These are phyloP conservation scores for Drosophila parvula DNA, from an alignment of 1,140 invertebrate species.

Conservation along the genomic window DNA sequence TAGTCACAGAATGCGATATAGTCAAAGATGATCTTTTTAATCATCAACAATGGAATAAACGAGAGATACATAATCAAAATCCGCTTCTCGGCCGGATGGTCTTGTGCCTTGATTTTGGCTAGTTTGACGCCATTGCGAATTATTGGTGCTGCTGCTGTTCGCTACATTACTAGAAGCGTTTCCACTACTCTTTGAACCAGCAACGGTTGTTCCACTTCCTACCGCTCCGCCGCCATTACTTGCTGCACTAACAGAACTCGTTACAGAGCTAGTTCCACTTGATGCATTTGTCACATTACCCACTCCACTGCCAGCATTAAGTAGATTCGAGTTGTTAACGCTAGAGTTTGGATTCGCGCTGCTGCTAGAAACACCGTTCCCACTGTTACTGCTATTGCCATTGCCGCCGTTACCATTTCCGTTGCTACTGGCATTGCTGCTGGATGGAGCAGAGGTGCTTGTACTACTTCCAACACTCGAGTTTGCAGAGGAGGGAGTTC, in stretches of 20 bases:
- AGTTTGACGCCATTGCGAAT: constrained; percentile 72
- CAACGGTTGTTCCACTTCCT: constrained; percentile 25
- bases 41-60: constrained; percentile 84
- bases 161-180: constrained; percentile 36
- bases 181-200: constrained; percentile 27
- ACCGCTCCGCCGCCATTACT: constrained; percentile 37
- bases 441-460: constrained; percentile 20
- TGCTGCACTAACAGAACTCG: constrained; percentile 14
- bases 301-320: constrained; percentile 25
- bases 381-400: constrained; percentile 36
- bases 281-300: constrained; percentile 33
- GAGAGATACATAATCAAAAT: constrained; percentile 83
- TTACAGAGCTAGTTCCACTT: constrained; percentile 23
- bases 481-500: constrained; percentile 64
- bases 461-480: constrained; percentile 53
- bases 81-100: constrained; percentile 76
- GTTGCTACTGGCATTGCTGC: constrained; percentile 22
- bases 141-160: constrained; percentile 45
- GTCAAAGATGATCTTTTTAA: constrained; percentile 50
- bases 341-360: constrained; percentile 19
- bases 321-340: constrained; percentile 43
- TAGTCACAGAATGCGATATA: constrained; percentile 52
- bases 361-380: constrained; percentile 17
- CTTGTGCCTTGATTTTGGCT: constrained; percentile 73
- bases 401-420: constrained; percentile 41